Evolutionary conservation across 2,797 vertebrate genomes (phyloP), one percentile per base, ranked within the genome.

Genomic region (Cichlasoma orientale): DNA sequence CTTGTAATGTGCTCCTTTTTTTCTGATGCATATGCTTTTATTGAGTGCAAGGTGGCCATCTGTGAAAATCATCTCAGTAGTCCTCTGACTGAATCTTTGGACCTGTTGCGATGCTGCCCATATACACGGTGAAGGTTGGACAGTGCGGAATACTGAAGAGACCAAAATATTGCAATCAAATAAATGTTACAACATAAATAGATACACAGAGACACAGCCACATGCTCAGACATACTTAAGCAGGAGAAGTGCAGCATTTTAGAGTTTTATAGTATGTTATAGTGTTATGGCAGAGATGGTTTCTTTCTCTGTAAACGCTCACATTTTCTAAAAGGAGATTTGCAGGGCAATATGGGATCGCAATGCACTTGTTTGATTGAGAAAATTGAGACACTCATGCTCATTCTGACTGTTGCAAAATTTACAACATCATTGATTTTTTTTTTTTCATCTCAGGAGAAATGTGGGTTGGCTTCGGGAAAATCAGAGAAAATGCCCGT

Each of bases 351-450:
- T 63, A 56, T 76, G 31, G 8, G 12, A 72, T 33, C 61, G 52
- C 50, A 78, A 78, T 53, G 6, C 53, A 80, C 19, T 82, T 36
- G 80, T 80, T 87, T 75, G 55, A 89, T 73, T 86, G 66, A 85
- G 63, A 74, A 82, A 85, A 75, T 27, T 58, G 27, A 71, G 56
- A 75, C n/a, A 56, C 69, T 78, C 77, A 16, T 74, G 55, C 50
- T 78, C 75, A 58, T 85, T 78, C 25, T 84, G 86, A 83, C 75
- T 82, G 50, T 52, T 87, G 74, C 72, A 79, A 82, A 89, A 84
- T 77, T 54, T 82, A 76, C 76, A 86, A 76, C 75, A 18, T 82
- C 85, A 88, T 91, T 87, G 90, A 89, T 89, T 85, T 86, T 77
- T 66, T 56, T 47, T 57, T 69, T 66, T 69, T 53, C 21, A 2